These are phyloP conservation scores for Coregonus suidteri DNA, from an alignment of 2,797 vertebrate species.

Conservation along the genomic window DNA sequence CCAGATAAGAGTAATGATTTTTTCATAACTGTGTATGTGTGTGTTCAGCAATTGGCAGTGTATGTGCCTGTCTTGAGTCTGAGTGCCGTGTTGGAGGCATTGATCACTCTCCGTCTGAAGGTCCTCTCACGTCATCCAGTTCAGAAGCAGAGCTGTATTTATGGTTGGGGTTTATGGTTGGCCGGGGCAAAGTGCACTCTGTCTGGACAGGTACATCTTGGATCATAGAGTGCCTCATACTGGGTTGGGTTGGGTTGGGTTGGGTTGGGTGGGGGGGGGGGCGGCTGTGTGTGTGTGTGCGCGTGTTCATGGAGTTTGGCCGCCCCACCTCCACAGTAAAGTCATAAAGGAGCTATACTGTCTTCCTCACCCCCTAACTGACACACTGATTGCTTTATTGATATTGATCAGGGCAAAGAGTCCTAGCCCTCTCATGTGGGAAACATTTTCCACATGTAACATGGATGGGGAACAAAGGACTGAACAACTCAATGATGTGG, in stretches of 20 bases:
- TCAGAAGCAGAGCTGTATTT: constrained; percentile 68
- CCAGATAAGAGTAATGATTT: constrained; percentile 17
- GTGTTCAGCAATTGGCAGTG: neutral
- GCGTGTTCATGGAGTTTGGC: neutral
- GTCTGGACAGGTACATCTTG: constrained; percentile 61
- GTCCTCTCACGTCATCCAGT: constrained; percentile 70
- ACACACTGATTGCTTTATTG: constrained; percentile 80
- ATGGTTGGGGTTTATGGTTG: constrained; percentile 74
- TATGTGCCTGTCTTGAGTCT: neutral
- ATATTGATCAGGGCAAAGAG: constrained; percentile 82
- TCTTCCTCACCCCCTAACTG: constrained; percentile 53
- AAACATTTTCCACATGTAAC: neutral
- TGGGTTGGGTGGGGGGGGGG: constrained; percentile 3
- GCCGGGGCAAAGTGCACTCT: constrained; percentile 73
- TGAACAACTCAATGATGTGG: neutral
- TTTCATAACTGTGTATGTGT: neutral
- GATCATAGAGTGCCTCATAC: constrained; percentile 30
- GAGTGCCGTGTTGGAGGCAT: constrained; percentile 70
- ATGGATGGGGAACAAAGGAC: constrained; percentile 10
- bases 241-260: neutral
- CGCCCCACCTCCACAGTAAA: constrained; percentile 69
- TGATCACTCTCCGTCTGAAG: constrained; percentile 71
- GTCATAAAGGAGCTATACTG: constrained; percentile 76
- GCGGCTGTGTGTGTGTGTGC: neutral
- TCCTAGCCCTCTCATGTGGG: constrained; percentile 64